These are phyloP conservation scores for Nasonovia ribisnigri DNA, from an alignment of 2,888 invertebrate genomes.

Conservation along the genomic window DNA sequence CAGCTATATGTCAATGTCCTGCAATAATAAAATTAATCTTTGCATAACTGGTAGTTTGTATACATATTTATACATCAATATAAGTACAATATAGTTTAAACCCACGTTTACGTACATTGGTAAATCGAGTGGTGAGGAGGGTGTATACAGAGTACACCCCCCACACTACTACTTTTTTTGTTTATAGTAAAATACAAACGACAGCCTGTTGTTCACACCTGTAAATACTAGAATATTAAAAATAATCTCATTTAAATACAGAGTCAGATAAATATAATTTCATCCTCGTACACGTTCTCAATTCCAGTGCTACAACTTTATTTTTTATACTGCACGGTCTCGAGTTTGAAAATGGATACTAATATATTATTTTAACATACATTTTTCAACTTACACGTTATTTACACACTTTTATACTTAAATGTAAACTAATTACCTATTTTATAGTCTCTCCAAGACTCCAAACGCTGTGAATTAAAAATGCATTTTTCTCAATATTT, in stretches of 20 bases:
- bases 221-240: not conserved
- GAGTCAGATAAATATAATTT: not conserved
- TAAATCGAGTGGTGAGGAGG: not conserved
- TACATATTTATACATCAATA: no score
- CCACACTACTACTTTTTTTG: not conserved
- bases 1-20: no score
- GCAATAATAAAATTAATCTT: no score
- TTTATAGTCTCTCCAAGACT: constrained; percentile 28
- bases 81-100: no score
- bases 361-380: not conserved
- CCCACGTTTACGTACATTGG: not conserved
- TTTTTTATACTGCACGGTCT: not conserved
- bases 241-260: not conserved
- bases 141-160: not conserved
- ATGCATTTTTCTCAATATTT: not conserved
- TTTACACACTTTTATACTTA: not conserved
- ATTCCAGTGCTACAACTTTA: not conserved
- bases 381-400: not conserved
- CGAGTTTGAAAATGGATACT: not conserved
- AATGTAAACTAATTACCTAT: constrained; percentile 23
- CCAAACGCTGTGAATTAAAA: constrained; percentile 23
- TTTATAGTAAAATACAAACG: no score
- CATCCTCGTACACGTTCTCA: not conserved
- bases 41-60: no score
- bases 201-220: no score